phyloP scores from a whole-genome alignment of 1,140 invertebrate species.

The Galleria mellonella region DNA sequence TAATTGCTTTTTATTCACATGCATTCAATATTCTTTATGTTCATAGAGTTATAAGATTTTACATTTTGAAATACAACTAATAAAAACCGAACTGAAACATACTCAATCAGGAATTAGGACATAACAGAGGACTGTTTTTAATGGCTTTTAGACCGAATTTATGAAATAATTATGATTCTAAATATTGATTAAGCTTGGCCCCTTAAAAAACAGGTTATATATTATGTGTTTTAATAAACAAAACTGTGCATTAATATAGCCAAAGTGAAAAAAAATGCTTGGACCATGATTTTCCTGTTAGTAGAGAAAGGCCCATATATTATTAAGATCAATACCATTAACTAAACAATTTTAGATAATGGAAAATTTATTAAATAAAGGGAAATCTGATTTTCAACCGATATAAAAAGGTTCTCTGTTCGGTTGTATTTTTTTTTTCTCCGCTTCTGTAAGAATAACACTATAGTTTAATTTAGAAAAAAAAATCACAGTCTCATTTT shows the following conservation, averaged over 20 bases:
- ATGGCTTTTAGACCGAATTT: not conserved
- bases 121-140: slow-evolving; percentile 1
- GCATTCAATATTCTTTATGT: not conserved
- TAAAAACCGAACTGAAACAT: not conserved
- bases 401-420: too few relatives aligned
- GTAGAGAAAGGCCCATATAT: not conserved
- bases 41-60: not conserved
- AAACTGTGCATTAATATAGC: not conserved
- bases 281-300: not conserved
- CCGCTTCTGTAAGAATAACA: too few relatives aligned
- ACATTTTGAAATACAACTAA: not conserved
- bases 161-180: not conserved
- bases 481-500: too few relatives aligned
- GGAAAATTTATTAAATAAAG: too few relatives aligned
- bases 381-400: too few relatives aligned
- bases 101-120: not conserved
- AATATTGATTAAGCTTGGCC: not conserved
- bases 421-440: too few relatives aligned
- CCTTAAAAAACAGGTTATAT: not conserved
- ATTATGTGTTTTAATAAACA: not conserved
- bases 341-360: too few relatives aligned
- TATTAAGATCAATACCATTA: too few relatives aligned
- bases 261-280: not conserved
- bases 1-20: slow-evolving; percentile 1
- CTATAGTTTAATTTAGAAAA: too few relatives aligned